Evolutionary conservation across 2,113 vertebrate genomes (phyloP).

Genomic region (Paradisaea rubra): DNA sequence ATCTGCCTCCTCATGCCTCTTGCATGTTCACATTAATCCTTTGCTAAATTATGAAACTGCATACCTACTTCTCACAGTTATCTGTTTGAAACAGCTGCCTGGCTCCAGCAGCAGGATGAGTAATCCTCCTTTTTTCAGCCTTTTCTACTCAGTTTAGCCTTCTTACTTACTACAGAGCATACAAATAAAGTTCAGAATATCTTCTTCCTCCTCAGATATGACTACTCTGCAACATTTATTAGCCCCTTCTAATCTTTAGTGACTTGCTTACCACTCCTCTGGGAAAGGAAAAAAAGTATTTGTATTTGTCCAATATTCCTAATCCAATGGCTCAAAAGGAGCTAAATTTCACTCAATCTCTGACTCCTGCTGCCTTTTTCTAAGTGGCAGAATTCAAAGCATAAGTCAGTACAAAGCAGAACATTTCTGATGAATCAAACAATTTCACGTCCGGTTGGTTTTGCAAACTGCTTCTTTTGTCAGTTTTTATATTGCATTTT

Average conservation of each 20-base stretch:
- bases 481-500: neutral
- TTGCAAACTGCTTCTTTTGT: neutral
- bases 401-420: neutral
- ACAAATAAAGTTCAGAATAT: neutral
- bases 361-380: neutral
- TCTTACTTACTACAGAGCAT: neutral
- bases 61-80: neutral
- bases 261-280: neutral
- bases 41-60: neutral
- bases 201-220: neutral
- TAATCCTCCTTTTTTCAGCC: neutral
- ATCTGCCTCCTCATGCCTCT: neutral
- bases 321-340: neutral
- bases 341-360: neutral
- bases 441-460: neutral
- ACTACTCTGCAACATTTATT: neutral
- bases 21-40: neutral
- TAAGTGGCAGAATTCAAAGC: neutral
- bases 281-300: neutral
- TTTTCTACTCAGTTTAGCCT: neutral
- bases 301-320: neutral
- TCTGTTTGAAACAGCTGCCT: neutral
- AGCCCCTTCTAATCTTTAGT: neutral
- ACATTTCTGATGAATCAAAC: neutral
- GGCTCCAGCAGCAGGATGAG: neutral